Conservation (phyloP, 2,888 invertebrate genomes). For the Lasioglossum marginatum region DNA sequence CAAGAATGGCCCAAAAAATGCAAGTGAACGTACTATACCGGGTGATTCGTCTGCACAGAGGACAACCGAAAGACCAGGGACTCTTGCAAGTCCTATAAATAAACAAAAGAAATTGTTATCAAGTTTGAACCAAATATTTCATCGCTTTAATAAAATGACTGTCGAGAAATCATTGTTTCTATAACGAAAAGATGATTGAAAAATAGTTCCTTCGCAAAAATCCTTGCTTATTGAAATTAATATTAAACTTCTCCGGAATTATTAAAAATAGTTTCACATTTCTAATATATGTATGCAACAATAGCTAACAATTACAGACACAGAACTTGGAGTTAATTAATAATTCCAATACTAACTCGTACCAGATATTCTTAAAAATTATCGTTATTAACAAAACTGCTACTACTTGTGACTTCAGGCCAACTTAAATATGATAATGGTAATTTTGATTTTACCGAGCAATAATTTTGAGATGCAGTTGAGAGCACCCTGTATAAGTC, state of each 20-base stretch:
- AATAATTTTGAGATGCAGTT: neutral
- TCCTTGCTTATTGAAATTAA: neutral
- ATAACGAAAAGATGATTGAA: neutral
- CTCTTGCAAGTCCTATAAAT: neutral
- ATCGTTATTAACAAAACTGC: neutral
- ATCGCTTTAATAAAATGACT: neutral
- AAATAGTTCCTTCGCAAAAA: no score
- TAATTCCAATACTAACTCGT: neutral
- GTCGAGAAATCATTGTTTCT: neutral
- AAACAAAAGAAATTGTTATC: neutral
- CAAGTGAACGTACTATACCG: constrained; percentile 77
- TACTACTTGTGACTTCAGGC: neutral
- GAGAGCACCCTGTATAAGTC: constrained; percentile 42
- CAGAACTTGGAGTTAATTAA: neutral
- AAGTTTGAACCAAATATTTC: neutral
- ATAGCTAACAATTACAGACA: neutral
- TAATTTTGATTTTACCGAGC: neutral
- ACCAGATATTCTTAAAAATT: neutral
- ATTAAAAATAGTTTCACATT: neutral
- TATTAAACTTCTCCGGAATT: neutral
- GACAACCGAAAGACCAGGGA: neutral
- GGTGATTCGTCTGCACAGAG: constrained; percentile 26
- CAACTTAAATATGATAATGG: neutral
- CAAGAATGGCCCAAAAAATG: constrained; percentile 65
- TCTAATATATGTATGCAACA: neutral